Percentiles rank a stretch among this genome's conserved stretches.
Conservation (phyloP, 2,113 vertebrate species). For the Cephalopholis sonnerati region DNA sequence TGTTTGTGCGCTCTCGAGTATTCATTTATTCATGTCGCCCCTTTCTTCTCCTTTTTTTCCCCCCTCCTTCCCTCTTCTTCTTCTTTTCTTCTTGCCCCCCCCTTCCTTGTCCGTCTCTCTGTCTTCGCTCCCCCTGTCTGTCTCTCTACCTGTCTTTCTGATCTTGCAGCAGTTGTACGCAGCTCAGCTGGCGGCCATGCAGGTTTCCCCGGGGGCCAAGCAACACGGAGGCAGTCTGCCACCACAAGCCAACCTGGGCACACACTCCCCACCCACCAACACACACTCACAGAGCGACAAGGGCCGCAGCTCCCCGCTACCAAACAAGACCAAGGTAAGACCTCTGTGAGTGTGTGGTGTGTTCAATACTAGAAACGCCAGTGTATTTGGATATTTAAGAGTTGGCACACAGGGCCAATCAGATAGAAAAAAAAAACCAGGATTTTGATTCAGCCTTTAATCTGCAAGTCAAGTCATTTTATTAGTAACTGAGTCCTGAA, state of each 20-base stretch:
- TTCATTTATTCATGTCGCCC: slow-evolving; percentile 83
- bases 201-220: slow-evolving; percentile 97
- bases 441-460: not conserved
- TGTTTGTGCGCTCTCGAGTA: slow-evolving; percentile 74
- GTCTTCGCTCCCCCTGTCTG: slow-evolving; percentile 9
- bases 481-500: not conserved
- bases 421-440: too few relatives aligned
- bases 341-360: not conserved
- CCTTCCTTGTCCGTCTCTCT: not conserved
- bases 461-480: not conserved
- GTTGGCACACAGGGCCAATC: not conserved
- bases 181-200: slow-evolving; percentile 98
- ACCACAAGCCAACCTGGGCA: slow-evolving; percentile 92
- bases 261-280: slow-evolving; percentile 95
- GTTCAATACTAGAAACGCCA: slow-evolving; percentile 47
- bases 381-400: not conserved
- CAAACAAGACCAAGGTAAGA: slow-evolving; percentile 95
- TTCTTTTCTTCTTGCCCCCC: slow-evolving; percentile 1
- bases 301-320: slow-evolving; percentile 91
- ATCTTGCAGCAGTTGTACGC: slow-evolving; percentile 95
- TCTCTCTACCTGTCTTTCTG: slow-evolving; percentile 48
- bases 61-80: not conserved
- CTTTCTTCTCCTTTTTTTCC: slow-evolving; percentile 57
- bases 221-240: slow-evolving; percentile 89
- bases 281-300: slow-evolving; percentile 94